Evolutionary conservation across 1,140 invertebrate genomes (phyloP).

Genomic region (Anthonomus grandis): DNA sequence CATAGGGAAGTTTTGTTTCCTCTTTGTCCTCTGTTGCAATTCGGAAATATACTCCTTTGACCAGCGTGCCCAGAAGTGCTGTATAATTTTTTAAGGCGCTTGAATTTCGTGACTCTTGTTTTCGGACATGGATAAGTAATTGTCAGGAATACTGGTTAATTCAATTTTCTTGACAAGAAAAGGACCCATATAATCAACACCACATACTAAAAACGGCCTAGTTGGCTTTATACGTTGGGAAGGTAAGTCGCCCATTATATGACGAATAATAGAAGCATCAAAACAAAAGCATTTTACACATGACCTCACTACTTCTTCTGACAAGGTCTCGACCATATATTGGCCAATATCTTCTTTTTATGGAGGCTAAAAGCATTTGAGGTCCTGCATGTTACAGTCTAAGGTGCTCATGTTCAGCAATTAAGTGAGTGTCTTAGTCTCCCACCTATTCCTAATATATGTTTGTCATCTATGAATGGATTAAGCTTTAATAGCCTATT

Average conservation of each 20-base stretch:
- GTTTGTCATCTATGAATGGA: slow-evolving; percentile 45
- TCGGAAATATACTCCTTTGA: slow-evolving; percentile 16
- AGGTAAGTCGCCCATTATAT: slow-evolving; percentile 11
- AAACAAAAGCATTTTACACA: slow-evolving; percentile 36
- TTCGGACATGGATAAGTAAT: not conserved
- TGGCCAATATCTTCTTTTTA: slow-evolving; percentile 37
- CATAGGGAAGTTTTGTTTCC: no score
- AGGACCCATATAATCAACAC: slow-evolving; percentile 44
- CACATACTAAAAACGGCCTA: slow-evolving; percentile 32
- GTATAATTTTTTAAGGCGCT: slow-evolving; percentile 10
- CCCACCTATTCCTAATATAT: no score
- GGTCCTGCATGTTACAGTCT: slow-evolving; percentile 33
- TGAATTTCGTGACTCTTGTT: slow-evolving; percentile 5
- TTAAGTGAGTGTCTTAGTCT: slow-evolving; percentile 26
- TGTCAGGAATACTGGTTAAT: slow-evolving; percentile 20
- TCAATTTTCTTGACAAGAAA: slow-evolving; percentile 32
- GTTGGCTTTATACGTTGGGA: not conserved
- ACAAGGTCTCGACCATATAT: slow-evolving; percentile 12
- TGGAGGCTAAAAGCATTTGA: slow-evolving; percentile 18
- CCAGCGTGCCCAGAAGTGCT: slow-evolving; percentile 21
- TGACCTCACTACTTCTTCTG: slow-evolving; percentile 6
- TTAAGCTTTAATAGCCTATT: slow-evolving; percentile 20
- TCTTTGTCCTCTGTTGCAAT: slow-evolving; percentile 5
- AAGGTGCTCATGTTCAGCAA: slow-evolving; percentile 31
- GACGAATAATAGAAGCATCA: slow-evolving; percentile 6